These are phyloP conservation scores for Baryphthengus martii DNA, from an alignment of 2,113 vertebrate genomes.

Conservation along the genomic window DNA sequence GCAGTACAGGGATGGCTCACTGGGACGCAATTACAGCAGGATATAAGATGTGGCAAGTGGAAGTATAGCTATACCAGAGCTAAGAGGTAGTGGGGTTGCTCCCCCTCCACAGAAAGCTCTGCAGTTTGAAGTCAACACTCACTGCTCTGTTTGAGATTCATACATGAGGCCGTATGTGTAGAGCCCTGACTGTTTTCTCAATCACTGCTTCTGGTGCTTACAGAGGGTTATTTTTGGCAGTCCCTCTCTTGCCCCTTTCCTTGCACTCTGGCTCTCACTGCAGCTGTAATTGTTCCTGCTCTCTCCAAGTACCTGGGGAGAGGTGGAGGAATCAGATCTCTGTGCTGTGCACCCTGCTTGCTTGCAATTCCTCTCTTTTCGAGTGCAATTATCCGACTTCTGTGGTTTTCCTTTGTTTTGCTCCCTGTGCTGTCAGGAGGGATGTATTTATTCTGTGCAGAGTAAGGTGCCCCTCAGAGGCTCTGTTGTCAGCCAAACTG, in stretches of 20 bases:
- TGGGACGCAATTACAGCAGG: slow-evolving; percentile 6
- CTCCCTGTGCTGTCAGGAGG: background rate
- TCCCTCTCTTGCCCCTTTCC: background rate
- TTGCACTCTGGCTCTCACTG: background rate
- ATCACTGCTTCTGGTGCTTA: slow-evolving; percentile 5
- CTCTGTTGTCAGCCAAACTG: background rate
- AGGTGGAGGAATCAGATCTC: background rate
- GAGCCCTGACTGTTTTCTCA: slow-evolving; percentile 20
- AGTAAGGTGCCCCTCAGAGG: background rate
- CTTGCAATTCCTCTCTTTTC: background rate
- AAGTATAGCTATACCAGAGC: slow-evolving; percentile 7
- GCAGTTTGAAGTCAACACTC: slow-evolving; percentile 5
- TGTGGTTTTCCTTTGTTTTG: background rate
- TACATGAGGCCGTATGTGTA: background rate
- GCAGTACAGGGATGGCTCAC: background rate
- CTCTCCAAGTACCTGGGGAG: background rate
- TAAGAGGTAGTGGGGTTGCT: background rate
- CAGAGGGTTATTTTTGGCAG: slow-evolving; percentile 33
- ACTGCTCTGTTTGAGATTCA: background rate
- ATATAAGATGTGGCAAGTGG: slow-evolving; percentile 55
- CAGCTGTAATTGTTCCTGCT: slow-evolving; percentile 1
- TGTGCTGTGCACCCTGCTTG: background rate
- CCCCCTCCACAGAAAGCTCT: background rate
- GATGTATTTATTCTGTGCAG: background rate
- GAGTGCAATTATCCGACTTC: background rate